A percentile compares a stretch with the other conserved stretches of the same genome.
These are phyloP conservation scores for Octodonta nipae DNA, from an alignment of 2,888 invertebrate species.

Conservation along the genomic window DNA sequence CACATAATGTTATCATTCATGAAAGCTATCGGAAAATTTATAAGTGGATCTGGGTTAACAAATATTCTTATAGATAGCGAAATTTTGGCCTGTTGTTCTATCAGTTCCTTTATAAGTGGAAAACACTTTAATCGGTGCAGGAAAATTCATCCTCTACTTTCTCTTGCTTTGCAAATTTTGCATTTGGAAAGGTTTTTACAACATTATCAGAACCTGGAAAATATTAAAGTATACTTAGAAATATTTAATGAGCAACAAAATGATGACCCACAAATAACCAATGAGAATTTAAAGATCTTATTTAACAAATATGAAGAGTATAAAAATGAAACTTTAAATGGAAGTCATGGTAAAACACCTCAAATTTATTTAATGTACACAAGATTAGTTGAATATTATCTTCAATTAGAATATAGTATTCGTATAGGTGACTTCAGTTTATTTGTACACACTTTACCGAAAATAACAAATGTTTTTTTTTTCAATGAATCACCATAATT, in stretches of 20 bases:
- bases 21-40: too few species aligned
- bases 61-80: constrained; percentile 15
- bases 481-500: constrained; percentile 13
- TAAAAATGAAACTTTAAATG: constrained; percentile 11
- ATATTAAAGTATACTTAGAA: too few species aligned
- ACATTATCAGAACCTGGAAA: too few species aligned
- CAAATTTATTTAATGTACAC: too few species aligned
- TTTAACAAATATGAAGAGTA: constrained; percentile 9
- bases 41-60: constrained; percentile 6
- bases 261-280: constrained; percentile 5
- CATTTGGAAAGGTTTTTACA: too few species aligned
- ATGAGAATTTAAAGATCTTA: constrained; percentile 7
- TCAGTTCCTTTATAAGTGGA: constrained; percentile 16
- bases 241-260: too few species aligned
- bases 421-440: constrained; percentile 17
- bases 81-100: constrained; percentile 18
- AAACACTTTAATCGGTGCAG: constrained; percentile 17
- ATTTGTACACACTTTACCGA: constrained; percentile 11
- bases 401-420: constrained; percentile 16
- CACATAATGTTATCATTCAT: too few species aligned
- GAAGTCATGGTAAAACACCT: too few species aligned
- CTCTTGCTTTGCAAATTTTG: constrained; percentile 16
- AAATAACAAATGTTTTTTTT: constrained; percentile 13
- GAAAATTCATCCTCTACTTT: constrained; percentile 12
- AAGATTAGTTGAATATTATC: constrained; percentile 10